phyloP scores from a whole-genome alignment of 2,797 vertebrate genomes.

The Oryzias sinensis region DNA sequence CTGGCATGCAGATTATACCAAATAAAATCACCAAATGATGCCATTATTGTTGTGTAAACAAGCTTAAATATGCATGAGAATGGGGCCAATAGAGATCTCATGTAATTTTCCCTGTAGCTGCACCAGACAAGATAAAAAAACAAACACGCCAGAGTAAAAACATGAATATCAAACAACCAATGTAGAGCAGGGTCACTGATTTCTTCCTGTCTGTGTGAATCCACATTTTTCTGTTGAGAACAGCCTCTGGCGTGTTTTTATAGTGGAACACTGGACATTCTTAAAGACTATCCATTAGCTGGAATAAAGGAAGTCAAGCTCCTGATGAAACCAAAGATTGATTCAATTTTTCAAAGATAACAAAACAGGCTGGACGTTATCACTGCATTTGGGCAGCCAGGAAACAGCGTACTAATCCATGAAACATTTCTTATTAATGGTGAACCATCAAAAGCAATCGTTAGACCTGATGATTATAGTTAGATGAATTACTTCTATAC shows the following conservation, averaged over 20 bases:
- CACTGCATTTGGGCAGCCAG: constrained; percentile 4
- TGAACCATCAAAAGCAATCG: constrained; percentile 11
- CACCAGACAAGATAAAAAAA: constrained; percentile 15
- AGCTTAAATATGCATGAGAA: constrained; percentile 55
- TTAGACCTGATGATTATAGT: constrained; percentile 15
- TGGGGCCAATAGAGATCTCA: constrained; percentile 18
- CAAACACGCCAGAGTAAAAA: constrained; percentile 13
- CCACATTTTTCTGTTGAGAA: constrained; percentile 19
- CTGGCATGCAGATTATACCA: constrained; percentile 19
- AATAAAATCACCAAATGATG: constrained; percentile 39
- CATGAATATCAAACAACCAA: constrained; percentile 33
- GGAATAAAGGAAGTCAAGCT: constrained; percentile 26
- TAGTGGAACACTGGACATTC: constrained; percentile 7
- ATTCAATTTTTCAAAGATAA: constrained; percentile 10
- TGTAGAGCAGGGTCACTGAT: constrained; percentile 6
- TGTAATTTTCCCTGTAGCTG: constrained; percentile 31
- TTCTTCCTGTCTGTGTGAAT: constrained; percentile 19
- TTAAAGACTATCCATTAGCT: constrained; percentile 12
- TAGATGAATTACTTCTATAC: constrained; percentile 5
- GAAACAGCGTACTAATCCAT: constrained; percentile 3
- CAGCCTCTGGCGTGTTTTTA: constrained; percentile 8
- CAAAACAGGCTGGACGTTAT: constrained; percentile 4
- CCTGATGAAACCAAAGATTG: constrained; percentile 3
- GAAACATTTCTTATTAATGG: constrained; percentile 16
- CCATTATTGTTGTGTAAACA: constrained; percentile 44